These are phyloP conservation scores for Sarcophilus harrisii DNA, from an alignment of 2,797 vertebrate species.

Conservation along the genomic window DNA sequence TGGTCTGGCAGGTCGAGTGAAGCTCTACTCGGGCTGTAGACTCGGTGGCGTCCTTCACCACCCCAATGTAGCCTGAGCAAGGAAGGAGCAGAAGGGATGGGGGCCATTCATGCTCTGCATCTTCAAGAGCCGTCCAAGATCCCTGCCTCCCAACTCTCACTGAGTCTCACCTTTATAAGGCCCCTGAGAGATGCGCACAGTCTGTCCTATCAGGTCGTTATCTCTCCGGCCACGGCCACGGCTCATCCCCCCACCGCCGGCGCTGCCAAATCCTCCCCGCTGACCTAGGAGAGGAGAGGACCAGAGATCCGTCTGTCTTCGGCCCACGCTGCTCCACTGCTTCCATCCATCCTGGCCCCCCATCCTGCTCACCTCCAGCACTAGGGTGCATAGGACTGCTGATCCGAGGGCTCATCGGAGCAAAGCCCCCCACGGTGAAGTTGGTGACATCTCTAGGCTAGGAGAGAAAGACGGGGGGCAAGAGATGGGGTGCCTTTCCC, in stretches of 20 bases:
- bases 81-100: background rate
- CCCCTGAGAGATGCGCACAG: conserved; percentile 95
- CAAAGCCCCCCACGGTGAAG: conserved; percentile 93
- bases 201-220: conserved; percentile 97
- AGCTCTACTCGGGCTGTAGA: conserved; percentile 95
- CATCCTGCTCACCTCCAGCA: conserved; percentile 79
- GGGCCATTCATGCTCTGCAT: background rate
- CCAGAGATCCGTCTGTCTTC: too few relatives aligned
- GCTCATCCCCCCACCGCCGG: conserved; percentile 87
- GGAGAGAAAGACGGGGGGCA: background rate
- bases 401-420: conserved; percentile 96
- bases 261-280: conserved; percentile 87
- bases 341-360: background rate
- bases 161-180: conserved; percentile 93
- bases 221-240: conserved; percentile 94
- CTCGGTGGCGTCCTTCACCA: conserved; percentile 97
- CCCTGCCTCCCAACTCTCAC: background rate
- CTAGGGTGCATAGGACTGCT: conserved; percentile 96
- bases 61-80: conserved; percentile 93
- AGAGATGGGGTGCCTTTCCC: background rate
- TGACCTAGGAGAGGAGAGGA: conserved; percentile 77
- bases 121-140: background rate
- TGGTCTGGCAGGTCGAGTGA: conserved; percentile 98
- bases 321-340: too few relatives aligned
- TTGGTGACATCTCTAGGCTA: conserved; percentile 96